Conservation (phyloP, 53 echinoderm and acorn worm species). For the Pentamera pediparva region DNA sequence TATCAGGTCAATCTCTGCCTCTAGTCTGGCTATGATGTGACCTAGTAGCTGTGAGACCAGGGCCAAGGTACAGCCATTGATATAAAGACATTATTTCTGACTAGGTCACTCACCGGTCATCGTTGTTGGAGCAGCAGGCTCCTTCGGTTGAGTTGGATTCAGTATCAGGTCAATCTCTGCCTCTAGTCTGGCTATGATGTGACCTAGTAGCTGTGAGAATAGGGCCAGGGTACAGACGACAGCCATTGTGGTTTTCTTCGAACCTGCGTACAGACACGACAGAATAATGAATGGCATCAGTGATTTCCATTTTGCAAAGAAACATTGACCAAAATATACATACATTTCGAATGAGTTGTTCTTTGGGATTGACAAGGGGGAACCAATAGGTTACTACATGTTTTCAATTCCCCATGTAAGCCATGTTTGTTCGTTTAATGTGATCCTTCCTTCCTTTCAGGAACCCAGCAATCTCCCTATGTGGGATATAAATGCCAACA, state of each 20-base stretch:
- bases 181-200: slow-evolving; percentile 79
- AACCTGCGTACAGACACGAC: slow-evolving; percentile 66
- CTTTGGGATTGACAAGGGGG: too few species aligned
- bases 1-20: slow-evolving; percentile 76
- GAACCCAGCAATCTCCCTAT: too few species aligned
- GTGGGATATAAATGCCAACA: too few species aligned
- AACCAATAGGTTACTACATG: too few species aligned
- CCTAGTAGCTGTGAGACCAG: slow-evolving; percentile 88
- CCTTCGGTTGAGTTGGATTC: slow-evolving; percentile 50
- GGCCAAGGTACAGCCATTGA: slow-evolving; percentile 91
- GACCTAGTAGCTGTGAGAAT: slow-evolving; percentile 88
- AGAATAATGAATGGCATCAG: too few species aligned
- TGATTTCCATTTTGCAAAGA: too few species aligned
- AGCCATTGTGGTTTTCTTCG: slow-evolving; percentile 84
- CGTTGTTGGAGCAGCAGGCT: neutral
- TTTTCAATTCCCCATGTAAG: too few species aligned
- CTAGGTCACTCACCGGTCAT: neutral
- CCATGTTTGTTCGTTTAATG: too few species aligned
- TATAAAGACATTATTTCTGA: too few species aligned
- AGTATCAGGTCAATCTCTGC: slow-evolving; percentile 73
- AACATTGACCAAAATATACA: too few species aligned
- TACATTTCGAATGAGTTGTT: too few species aligned
- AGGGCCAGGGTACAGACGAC: slow-evolving; percentile 92
- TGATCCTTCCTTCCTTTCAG: too few species aligned
- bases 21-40: slow-evolving; percentile 78